phyloP scores from a whole-genome alignment of 2,797 vertebrate species.

The Psittacula echo region DNA sequence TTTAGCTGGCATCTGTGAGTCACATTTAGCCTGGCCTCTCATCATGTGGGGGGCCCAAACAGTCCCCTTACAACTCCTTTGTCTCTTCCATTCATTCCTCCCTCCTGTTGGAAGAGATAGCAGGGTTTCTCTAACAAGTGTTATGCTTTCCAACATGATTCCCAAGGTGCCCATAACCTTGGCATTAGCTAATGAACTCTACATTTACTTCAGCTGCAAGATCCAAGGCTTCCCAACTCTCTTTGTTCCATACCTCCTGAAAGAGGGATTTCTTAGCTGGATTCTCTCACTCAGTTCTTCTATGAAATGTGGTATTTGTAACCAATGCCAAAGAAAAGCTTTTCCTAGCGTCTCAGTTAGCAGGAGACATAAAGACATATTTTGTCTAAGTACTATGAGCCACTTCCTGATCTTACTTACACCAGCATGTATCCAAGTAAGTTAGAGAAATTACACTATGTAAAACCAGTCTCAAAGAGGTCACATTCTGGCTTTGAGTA shows the following conservation, averaged over 20 bases:
- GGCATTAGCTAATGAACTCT: background rate
- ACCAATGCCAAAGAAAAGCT: constrained; percentile 38
- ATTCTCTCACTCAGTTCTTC: constrained; percentile 7
- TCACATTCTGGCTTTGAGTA: background rate
- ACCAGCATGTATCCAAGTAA: background rate
- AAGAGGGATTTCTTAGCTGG: constrained; percentile 15
- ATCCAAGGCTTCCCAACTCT: background rate
- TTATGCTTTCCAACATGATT: background rate
- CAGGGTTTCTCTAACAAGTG: background rate
- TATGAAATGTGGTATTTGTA: constrained; percentile 18
- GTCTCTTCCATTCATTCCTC: background rate
- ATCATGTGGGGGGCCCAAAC: background rate
- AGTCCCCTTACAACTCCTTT: background rate
- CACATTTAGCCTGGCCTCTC: background rate
- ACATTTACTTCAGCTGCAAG: background rate
- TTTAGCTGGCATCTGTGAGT: constrained; percentile 6
- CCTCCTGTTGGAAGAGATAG: background rate
- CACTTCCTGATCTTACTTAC: constrained; percentile 55
- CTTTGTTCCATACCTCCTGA: background rate
- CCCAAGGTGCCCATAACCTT: background rate
- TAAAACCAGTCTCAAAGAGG: constrained; percentile 21
- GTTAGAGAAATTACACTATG: background rate
- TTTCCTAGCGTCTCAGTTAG: constrained; percentile 12
- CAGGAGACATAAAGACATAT: constrained; percentile 17
- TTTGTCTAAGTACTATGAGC: background rate